Evolutionary conservation across 2,797 vertebrate species (phyloP).

Genomic region (Taeniopygia guttata): DNA sequence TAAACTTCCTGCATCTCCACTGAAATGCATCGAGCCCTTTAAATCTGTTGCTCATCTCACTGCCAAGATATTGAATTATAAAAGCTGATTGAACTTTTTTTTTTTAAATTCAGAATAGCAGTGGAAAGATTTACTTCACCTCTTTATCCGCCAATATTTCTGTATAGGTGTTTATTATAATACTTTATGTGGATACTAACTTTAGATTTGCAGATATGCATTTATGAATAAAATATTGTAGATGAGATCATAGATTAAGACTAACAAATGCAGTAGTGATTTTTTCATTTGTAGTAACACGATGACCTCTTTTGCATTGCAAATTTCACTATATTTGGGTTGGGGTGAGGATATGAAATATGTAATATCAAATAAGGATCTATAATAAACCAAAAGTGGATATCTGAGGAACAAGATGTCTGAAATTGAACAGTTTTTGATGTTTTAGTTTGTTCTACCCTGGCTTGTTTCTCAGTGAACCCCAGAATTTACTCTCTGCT

Average conservation of each 20-base stretch:
- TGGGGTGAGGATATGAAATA: slow-evolving; percentile 38
- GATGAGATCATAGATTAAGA: slow-evolving; percentile 17
- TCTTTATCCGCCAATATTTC: slow-evolving; percentile 30
- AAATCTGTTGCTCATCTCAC: background rate
- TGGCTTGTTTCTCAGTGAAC: background rate
- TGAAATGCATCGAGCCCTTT: background rate
- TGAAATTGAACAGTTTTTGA: background rate
- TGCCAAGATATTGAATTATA: background rate
- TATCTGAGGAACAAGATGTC: background rate
- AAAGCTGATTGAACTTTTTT: background rate
- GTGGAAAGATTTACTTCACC: slow-evolving; percentile 6
- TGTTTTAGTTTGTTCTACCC: background rate
- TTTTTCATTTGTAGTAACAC: slow-evolving; percentile 53
- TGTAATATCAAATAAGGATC: slow-evolving; percentile 40
- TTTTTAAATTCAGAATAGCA: background rate
- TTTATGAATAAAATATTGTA: slow-evolving; percentile 59
- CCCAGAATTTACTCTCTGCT: background rate
- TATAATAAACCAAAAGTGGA: background rate
- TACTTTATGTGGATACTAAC: slow-evolving; percentile 27
- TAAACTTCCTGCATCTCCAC: background rate
- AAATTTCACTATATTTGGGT: slow-evolving; percentile 35
- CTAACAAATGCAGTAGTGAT: slow-evolving; percentile 24
- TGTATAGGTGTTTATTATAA: slow-evolving; percentile 5
- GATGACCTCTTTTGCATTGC: slow-evolving; percentile 50
- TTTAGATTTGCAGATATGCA: slow-evolving; percentile 28